Percentiles rank a stretch among this genome's conserved stretches.
Evolutionary conservation across 1,140 invertebrate genomes (phyloP).

Genomic region (Caenorhabditis tropicalis): DNA sequence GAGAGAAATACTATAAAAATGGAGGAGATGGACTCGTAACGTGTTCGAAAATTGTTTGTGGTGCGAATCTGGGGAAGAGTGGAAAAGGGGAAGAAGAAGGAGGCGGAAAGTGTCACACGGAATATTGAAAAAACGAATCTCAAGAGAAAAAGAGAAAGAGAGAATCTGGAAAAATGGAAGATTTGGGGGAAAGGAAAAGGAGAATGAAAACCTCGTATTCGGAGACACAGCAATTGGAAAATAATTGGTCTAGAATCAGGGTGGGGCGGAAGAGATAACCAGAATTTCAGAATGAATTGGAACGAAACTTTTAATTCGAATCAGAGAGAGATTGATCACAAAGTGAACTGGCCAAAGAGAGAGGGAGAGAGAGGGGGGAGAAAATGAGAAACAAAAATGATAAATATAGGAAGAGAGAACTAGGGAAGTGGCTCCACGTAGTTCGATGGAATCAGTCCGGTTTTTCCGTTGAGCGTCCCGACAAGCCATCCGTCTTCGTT

Average conservation of each 20-base stretch:
- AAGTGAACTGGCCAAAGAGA: conserved; percentile 33
- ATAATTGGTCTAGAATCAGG: conserved; percentile 32
- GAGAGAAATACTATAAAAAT: background rate
- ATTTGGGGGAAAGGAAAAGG: background rate
- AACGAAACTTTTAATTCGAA: background rate
- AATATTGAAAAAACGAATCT: background rate
- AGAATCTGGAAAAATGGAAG: background rate
- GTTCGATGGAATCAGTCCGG: conserved; percentile 92
- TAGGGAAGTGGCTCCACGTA: conserved; percentile 82
- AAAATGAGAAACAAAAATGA: background rate
- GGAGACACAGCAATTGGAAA: conserved; percentile 36
- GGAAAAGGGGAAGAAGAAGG: background rate
- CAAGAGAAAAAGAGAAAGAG: background rate
- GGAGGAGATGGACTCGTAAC: conserved; percentile 4
- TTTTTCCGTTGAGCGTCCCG: conserved; percentile 89
- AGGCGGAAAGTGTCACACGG: too few species aligned
- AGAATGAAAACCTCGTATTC: background rate
- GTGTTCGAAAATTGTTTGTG: background rate
- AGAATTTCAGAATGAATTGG: background rate
- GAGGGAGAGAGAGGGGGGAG: background rate
- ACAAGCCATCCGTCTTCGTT: conserved; percentile 95
- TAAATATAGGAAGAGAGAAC: background rate
- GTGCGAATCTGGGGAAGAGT: background rate
- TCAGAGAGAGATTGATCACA: conserved; percentile 20
- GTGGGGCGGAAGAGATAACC: too few species aligned